Percentiles rank a stretch among this genome's conserved stretches.
Conservation (phyloP, 2,113 vertebrate species). For the Protomyctophum bolini region DNA sequence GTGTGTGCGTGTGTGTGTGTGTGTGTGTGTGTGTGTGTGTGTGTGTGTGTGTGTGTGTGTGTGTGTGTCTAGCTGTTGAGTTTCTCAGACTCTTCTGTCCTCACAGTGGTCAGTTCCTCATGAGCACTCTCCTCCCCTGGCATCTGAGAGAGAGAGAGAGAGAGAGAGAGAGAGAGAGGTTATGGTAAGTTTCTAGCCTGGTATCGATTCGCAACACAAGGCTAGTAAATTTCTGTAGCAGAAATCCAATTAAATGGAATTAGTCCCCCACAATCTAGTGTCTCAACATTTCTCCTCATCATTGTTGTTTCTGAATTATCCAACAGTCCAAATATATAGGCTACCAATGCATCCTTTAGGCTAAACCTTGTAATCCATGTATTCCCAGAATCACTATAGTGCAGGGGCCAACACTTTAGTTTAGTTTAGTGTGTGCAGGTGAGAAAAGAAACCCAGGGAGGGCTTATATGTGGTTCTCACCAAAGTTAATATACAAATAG, state of each 20-base stretch:
- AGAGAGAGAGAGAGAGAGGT: not conserved
- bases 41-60: slow-evolving; percentile 15
- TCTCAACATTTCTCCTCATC: not conserved
- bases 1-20: slow-evolving; percentile 8
- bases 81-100: slow-evolving; percentile 62
- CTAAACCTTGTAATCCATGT: too few relatives aligned
- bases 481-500: too few relatives aligned
- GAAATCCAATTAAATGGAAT: not conserved
- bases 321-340: not conserved
- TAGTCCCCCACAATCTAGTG: not conserved
- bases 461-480: too few relatives aligned
- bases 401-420: too few relatives aligned
- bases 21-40: slow-evolving; percentile 19
- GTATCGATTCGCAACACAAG: too few relatives aligned
- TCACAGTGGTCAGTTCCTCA: slow-evolving; percentile 58
- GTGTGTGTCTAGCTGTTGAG: slow-evolving; percentile 62
- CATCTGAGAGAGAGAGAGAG: slow-evolving; percentile 55
- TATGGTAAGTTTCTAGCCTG: too few relatives aligned
- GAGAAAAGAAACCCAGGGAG: too few relatives aligned
- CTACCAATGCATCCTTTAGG: too few relatives aligned
- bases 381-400: too few relatives aligned
- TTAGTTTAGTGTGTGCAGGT: too few relatives aligned
- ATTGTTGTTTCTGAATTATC: not conserved
- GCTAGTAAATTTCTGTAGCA: not conserved
- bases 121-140: slow-evolving; percentile 67